Conservation (phyloP, 2,797 vertebrate species). For the Pachyuromys duprasi region DNA sequence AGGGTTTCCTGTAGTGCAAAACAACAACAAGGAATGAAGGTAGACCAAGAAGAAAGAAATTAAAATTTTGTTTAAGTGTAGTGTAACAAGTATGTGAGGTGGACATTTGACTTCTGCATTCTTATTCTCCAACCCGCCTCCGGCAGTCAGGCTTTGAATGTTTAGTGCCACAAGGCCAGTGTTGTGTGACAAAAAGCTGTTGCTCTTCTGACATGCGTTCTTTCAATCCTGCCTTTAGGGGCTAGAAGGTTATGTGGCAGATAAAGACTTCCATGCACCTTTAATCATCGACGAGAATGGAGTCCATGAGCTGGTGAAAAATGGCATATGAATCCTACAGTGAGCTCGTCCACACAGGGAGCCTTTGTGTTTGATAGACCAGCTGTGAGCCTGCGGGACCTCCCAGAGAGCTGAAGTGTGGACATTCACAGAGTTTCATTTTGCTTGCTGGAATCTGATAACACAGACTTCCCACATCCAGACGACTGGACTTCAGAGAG, state of each 20-base stretch:
- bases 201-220: not conserved
- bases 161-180: not conserved
- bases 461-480: not conserved
- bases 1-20: not conserved
- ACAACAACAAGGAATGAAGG: not conserved
- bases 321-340: conserved; percentile 89
- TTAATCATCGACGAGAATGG: conserved; percentile 92
- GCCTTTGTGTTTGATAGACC: conserved; percentile 41
- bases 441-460: not conserved
- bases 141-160: not conserved
- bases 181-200: not conserved
- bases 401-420: conserved; percentile 18
- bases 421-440: not conserved
- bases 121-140: not conserved
- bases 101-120: conserved; percentile 26
- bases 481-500: conserved; percentile 39
- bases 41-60: not conserved
- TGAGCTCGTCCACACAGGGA: not conserved
- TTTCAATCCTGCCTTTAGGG: conserved; percentile 86
- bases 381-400: conserved; percentile 17
- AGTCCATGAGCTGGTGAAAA: conserved; percentile 93
- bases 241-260: conserved; percentile 92
- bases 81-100: not conserved
- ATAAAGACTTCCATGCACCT: conserved; percentile 91
- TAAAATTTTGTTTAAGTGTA: not conserved